These are phyloP conservation scores for Caenorhabditis becei DNA, from an alignment of 2,888 invertebrate genomes.

Conservation along the genomic window DNA sequence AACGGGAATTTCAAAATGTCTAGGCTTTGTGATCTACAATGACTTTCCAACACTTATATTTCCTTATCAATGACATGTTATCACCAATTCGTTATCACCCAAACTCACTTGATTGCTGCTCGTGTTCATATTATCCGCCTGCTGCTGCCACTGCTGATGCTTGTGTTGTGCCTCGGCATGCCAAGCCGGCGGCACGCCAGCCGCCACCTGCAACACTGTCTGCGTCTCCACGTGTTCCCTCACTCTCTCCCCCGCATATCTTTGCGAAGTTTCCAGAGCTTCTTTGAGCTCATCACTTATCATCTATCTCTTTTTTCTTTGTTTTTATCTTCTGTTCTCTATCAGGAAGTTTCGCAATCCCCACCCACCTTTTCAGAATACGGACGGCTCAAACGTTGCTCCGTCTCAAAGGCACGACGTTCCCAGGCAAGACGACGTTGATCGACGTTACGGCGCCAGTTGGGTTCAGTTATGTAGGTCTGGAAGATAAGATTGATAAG, in stretches of 20 bases:
- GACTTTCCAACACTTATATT: too few relatives aligned
- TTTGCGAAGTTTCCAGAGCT: slow-evolving; percentile 8
- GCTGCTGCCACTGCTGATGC: slow-evolving; percentile 77
- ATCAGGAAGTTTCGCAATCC: not conserved
- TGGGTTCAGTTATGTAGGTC: slow-evolving; percentile 77
- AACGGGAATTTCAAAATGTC: too few relatives aligned
- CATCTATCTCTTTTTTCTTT: slow-evolving; percentile 29
- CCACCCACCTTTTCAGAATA: slow-evolving; percentile 74
- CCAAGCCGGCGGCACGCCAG: slow-evolving; percentile 75
- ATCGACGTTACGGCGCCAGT: slow-evolving; percentile 78
- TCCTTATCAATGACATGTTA: not conserved
- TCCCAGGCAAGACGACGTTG: slow-evolving; percentile 78
- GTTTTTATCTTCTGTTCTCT: slow-evolving; percentile 5
- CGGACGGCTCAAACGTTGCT: slow-evolving; percentile 74
- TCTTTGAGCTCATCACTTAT: slow-evolving; percentile 20
- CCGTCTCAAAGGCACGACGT: slow-evolving; percentile 73
- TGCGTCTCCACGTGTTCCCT: slow-evolving; percentile 22
- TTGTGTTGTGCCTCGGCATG: slow-evolving; percentile 70
- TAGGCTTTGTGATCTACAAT: too few relatives aligned
- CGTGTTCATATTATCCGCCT: slow-evolving; percentile 69
- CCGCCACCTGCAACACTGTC: slow-evolving; percentile 64
- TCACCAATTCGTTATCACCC: not conserved
- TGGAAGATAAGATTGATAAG: slow-evolving; percentile 52
- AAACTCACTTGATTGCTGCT: slow-evolving; percentile 41
- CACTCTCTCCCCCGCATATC: slow-evolving; percentile 13